These are phyloP conservation scores for Pyrocephalus nanus DNA, from an alignment of 2,797 vertebrate species.

Conservation along the genomic window DNA sequence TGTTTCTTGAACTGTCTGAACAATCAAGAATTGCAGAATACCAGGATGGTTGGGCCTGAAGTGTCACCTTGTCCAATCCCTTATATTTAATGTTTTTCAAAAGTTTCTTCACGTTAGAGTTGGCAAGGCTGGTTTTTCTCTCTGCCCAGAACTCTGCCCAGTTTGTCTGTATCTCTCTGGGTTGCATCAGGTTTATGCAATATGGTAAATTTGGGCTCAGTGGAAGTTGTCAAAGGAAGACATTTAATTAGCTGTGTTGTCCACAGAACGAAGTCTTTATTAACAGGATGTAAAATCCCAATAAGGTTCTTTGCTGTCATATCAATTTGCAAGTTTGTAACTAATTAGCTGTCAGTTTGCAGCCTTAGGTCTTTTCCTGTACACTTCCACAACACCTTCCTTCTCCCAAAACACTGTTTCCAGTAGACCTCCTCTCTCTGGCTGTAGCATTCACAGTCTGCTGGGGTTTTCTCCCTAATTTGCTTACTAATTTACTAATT, in stretches of 20 bases:
- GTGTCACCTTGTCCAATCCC: background rate
- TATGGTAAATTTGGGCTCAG: background rate
- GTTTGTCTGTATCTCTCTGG: background rate
- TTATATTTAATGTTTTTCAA: background rate
- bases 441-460: background rate
- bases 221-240: background rate
- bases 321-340: background rate
- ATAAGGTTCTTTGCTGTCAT: background rate
- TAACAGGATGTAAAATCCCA: background rate
- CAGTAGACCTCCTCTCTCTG: background rate
- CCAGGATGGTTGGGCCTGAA: background rate
- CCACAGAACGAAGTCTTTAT: background rate
- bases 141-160: background rate
- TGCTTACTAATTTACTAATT: background rate
- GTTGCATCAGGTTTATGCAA: background rate
- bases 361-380: background rate
- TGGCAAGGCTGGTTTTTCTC: background rate
- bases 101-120: background rate
- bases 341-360: constrained; percentile 16
- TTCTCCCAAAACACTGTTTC: background rate
- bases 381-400: background rate
- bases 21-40: background rate
- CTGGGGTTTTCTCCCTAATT: rapidly evolving
- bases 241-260: background rate
- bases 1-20: background rate